phyloP scores from a whole-genome alignment of 2,888 invertebrate genomes.

The Dryobotodes eremita region DNA sequence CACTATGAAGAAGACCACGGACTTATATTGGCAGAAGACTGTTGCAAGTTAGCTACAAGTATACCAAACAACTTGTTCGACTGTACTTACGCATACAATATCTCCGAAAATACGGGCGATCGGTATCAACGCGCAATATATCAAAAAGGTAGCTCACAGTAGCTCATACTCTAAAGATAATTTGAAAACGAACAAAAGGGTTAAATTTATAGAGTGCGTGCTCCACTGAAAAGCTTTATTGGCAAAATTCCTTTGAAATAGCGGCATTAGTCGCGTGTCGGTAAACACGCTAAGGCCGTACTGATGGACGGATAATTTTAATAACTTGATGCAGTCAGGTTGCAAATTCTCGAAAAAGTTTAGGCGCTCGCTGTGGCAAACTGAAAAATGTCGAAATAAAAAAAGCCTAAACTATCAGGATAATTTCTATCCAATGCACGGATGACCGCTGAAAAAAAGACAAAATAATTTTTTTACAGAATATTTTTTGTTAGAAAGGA shows the following conservation, averaged over 20 bases:
- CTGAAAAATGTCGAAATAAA: not conserved
- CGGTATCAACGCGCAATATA: constrained; percentile 52
- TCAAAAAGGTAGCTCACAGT: constrained; percentile 56
- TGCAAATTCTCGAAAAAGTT: constrained; percentile 19
- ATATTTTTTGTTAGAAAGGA: not conserved
- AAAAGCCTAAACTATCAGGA: not conserved
- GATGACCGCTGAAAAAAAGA: not conserved
- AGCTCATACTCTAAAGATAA: constrained; percentile 65
- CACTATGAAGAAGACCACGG: not conserved
- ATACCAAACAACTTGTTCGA: not conserved
- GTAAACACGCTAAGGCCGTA: constrained; percentile 46
- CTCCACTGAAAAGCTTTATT: constrained; percentile 58
- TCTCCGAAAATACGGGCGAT: constrained; percentile 36
- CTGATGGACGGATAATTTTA: constrained; percentile 21
- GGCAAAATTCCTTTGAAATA: constrained; percentile 56
- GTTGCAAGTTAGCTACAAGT: not conserved
- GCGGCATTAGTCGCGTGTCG: constrained; percentile 59
- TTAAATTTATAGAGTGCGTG: constrained; percentile 69
- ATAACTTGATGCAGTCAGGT: constrained; percentile 44
- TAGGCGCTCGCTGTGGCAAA: not conserved
- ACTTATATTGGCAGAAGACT: too few relatives aligned
- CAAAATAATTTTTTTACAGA: not conserved
- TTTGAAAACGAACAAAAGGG: constrained; percentile 68
- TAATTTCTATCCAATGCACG: not conserved
- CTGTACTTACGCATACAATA: constrained; percentile 28